Percentiles rank a stretch among this genome's conserved stretches.
These are phyloP conservation scores for Neodiprion pinetum DNA, from an alignment of 1,140 invertebrate genomes.

Conservation along the genomic window DNA sequence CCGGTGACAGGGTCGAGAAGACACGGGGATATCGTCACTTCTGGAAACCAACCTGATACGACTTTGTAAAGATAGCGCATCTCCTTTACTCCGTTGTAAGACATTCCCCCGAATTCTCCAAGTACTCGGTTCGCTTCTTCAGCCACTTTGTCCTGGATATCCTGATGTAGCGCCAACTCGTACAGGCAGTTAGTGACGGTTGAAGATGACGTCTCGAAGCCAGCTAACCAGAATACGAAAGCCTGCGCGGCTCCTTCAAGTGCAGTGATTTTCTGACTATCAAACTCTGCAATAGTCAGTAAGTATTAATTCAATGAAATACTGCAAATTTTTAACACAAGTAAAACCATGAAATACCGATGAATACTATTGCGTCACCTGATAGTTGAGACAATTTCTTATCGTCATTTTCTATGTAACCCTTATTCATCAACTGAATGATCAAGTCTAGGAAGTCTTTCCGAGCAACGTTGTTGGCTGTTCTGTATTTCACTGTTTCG, in stretches of 20 bases:
- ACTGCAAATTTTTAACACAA: constrained; percentile 48
- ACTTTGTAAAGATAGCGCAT: constrained; percentile 55
- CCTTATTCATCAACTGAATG: constrained; percentile 43
- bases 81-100: constrained; percentile 51
- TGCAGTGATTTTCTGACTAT: constrained; percentile 35
- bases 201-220: constrained; percentile 61
- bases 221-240: constrained; percentile 62
- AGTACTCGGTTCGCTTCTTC: constrained; percentile 51
- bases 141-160: constrained; percentile 59
- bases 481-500: constrained; percentile 58
- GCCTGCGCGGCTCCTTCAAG: constrained; percentile 45
- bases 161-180: constrained; percentile 61
- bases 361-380: constrained; percentile 48
- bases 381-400: not conserved
- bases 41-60: constrained; percentile 33
- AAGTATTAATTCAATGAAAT: not conserved
- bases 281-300: constrained; percentile 55
- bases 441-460: constrained; percentile 55
- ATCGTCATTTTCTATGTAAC: constrained; percentile 26
- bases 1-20: no score
- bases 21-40: no score
- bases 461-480: constrained; percentile 52
- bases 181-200: constrained; percentile 59
- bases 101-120: constrained; percentile 50
- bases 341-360: no score